Percentiles rank a stretch among this genome's conserved stretches.
phyloP scores from a whole-genome alignment of 1,140 invertebrate species.

The Bombus fervidus region DNA sequence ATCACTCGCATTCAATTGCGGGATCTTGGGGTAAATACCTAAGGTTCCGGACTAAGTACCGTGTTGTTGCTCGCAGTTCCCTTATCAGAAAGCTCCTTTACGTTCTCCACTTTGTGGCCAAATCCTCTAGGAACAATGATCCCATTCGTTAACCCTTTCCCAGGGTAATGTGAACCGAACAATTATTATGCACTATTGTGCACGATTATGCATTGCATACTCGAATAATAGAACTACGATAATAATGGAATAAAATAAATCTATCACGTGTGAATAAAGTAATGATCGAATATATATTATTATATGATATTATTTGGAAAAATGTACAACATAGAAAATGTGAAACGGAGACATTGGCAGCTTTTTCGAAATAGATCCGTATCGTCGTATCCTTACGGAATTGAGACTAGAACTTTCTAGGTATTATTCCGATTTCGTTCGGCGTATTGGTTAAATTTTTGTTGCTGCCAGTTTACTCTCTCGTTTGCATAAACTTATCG shows the following conservation, averaged over 20 bases:
- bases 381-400: neutral
- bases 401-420: neutral
- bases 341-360: too few relatives aligned
- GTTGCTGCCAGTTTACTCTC: slow-evolving; percentile 9
- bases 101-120: neutral
- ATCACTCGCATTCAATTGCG: slow-evolving; percentile 2
- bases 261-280: neutral
- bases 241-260: neutral
- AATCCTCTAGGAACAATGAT: neutral
- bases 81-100: neutral
- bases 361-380: neutral
- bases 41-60: neutral
- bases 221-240: neutral
- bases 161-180: neutral
- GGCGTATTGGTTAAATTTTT: slow-evolving; percentile 16
- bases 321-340: neutral
- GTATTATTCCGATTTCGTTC: slow-evolving; percentile 22
- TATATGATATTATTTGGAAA: neutral
- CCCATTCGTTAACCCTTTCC: neutral
- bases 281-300: neutral
- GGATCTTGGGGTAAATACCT: neutral
- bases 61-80: neutral
- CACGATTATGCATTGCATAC: neutral
- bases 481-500: slow-evolving; percentile 45
- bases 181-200: neutral